Evolutionary conservation across 2,113 vertebrate species (phyloP), one percentile per base, ranked within the genome.

Genomic region (Passer domesticus): DNA sequence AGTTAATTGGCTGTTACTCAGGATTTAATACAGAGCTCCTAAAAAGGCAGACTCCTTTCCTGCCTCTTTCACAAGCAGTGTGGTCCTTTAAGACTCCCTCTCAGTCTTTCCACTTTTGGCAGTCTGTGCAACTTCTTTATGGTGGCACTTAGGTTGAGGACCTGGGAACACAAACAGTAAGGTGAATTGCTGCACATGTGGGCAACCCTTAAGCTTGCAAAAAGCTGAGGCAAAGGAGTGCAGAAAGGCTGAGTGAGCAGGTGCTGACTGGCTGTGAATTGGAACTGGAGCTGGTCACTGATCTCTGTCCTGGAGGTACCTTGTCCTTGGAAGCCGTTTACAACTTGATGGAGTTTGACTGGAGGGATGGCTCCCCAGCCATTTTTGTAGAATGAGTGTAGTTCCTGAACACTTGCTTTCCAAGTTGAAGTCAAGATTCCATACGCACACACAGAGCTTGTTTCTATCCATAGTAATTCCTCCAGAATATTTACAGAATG

Each of bases 401-500:
- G 25, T 8, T 77, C 44, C 76, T 76, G 28, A 84, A 37, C 2
- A 16, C 43, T 84, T 68, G 9, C 15, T 91, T 91, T 87, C 43
- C 35, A 39, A n/a, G 11, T 20, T 75, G 62, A 89, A 76, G 50
- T 87, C n/a, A 66, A 75, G 44, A 89, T 73, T 76, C n/a, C 17
- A 63, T 6, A 30, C 4, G 30, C 7, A 31, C 15, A 58, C 12
- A 60, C 20, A 87, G 1, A 87, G 49, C 28, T 86, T 92, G 37
- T 94, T 97, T 69, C 79, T 74, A 88, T 77, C 0, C 3, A 63
- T 62, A 28, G 18, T 79, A 86, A 77, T 83, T 92, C 68, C 55
- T 83, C 17, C 47, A 90, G 72, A 86, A 86, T 83, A 90, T 88
- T 74, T 95, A 85, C 78, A 92, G 82, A 74, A 88, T 78, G 75